Evolutionary conservation across 1,140 invertebrate species (phyloP), one percentile per base, ranked within the genome.

Genomic region (Aleiodes sp.): DNA sequence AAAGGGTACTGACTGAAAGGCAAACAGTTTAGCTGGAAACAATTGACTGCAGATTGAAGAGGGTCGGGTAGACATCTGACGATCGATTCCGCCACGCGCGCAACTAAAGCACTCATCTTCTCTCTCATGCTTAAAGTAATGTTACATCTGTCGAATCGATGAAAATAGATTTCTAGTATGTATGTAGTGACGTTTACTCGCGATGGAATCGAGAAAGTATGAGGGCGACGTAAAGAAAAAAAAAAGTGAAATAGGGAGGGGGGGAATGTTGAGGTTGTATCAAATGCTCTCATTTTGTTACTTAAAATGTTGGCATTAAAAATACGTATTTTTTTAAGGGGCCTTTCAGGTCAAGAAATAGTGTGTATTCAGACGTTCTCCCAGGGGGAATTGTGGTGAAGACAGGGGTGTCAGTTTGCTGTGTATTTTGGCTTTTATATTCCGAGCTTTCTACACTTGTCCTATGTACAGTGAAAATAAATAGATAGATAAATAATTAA

Each of bases 21-120:
- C 83, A 86, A 86, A 86, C 84, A 86, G 83, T 86, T 86, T 86
- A 86, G 83, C 82, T 86, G 84, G 83, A 85, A 85, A 86, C 84
- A 86, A 86, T 86, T 85, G 84, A 85, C 82, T 86, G 84, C 81
- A 86, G 84, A 85, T 86, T 86, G 83, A 79, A 84, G 83, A 80
- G 82, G 78, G 82, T 76, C 72, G 74, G 73, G 66, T 71, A 73
- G 75, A 70, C 74, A 72, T 74, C 70, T 76, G 57, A 69, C 67
- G 67, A 69, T 69, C 67, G 67, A 69, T 68, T 59, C 28, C 28
- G 56, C 43, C 61, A 60, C 70, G 56, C 64, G 64, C 60, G 68
- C 33, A 37, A 63, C 60, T 69, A 69, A 60, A 69, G 67, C 67
- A 59, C 56, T 59, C 28, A 9, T 68, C 66, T 61, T n/a, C 46